These are phyloP conservation scores for Odontomachus brunneus DNA, from an alignment of 1,140 invertebrate genomes.

Conservation along the genomic window DNA sequence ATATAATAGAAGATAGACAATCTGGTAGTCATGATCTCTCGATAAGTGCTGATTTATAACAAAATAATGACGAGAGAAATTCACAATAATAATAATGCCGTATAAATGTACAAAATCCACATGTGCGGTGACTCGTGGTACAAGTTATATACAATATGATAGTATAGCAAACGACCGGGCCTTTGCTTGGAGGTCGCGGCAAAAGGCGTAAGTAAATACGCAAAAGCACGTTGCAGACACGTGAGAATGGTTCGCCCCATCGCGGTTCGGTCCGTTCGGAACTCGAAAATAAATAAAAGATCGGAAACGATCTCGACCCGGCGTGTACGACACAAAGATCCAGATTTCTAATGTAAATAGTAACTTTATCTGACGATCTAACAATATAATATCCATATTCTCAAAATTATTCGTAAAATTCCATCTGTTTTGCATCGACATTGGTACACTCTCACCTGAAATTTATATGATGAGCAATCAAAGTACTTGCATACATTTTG, in stretches of 20 bases:
- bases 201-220: constrained; percentile 9
- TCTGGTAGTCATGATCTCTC: too few relatives aligned
- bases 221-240: constrained; percentile 32
- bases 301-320: constrained; percentile 20
- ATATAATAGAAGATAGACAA: too few relatives aligned
- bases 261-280: background rate
- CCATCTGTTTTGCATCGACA: background rate
- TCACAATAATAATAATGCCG: background rate
- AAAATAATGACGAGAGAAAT: too few relatives aligned
- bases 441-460: too few relatives aligned
- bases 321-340: too few relatives aligned
- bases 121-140: background rate
- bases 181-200: constrained; percentile 10
- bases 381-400: background rate
- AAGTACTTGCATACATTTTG: too few relatives aligned
- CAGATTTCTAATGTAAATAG: background rate
- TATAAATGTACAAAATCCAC: too few relatives aligned
- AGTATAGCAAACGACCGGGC: background rate
- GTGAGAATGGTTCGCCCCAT: constrained; percentile 17
- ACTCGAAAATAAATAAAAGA: constrained; percentile 41
- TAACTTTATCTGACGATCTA: too few relatives aligned
- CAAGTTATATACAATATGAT: background rate
- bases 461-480: too few relatives aligned
- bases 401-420: constrained; percentile 5
- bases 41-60: too few relatives aligned